Evolutionary conservation across 2,113 vertebrate genomes (phyloP).

Genomic region (Gobio gobio): DNA sequence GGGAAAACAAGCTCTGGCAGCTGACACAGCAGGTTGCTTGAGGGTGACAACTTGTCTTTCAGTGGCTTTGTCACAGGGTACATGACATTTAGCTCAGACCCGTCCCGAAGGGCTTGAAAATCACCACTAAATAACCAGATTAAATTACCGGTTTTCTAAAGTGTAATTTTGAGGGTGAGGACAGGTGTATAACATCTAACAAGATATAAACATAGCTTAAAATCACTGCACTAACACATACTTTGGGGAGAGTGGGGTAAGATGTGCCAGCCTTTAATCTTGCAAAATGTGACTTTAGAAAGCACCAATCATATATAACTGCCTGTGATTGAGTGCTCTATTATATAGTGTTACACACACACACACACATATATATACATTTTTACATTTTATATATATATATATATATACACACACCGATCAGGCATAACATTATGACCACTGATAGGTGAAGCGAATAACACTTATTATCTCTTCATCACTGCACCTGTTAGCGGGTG

Average conservation of each 20-base stretch:
- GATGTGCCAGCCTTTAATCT: conserved; percentile 1
- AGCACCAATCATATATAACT: not conserved
- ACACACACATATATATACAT: too few relatives aligned
- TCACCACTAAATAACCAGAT: conserved; percentile 10
- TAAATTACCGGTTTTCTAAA: not conserved
- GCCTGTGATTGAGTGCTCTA: not conserved
- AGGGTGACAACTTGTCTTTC: conserved; percentile 26
- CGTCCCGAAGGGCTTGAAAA: not conserved
- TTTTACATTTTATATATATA: too few relatives aligned
- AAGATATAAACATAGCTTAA: not conserved
- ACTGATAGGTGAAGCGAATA: too few relatives aligned
- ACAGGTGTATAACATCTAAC: not conserved
- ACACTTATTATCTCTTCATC: too few relatives aligned
- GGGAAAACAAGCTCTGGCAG: conserved; percentile 52
- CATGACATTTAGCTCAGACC: conserved; percentile 33
- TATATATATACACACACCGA: too few relatives aligned
- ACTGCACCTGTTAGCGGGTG: too few relatives aligned
- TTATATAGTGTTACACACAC: too few relatives aligned
- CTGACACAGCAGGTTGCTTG: conserved; percentile 48
- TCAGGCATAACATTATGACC: too few relatives aligned
- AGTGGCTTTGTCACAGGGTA: conserved; percentile 29
- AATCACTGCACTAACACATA: not conserved
- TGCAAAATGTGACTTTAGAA: not conserved
- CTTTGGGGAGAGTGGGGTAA: not conserved
- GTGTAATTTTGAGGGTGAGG: not conserved